Conservation (phyloP, 2,113 vertebrate species). For the Rhineura floridana region DNA sequence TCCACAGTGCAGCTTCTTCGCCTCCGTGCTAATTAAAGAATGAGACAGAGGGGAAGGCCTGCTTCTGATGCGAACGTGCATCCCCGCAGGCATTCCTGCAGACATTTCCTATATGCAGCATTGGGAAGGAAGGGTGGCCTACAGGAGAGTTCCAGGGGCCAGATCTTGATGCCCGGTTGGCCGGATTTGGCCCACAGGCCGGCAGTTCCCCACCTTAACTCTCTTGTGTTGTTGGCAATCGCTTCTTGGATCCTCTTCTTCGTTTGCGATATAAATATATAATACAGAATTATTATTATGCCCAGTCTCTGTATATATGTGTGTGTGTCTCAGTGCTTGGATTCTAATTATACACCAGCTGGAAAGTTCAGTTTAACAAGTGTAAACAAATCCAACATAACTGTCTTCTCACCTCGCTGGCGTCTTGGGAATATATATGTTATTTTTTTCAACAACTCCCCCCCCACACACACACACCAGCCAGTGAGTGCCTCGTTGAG, state of each 20-base stretch:
- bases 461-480: neutral
- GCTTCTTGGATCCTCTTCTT: neutral
- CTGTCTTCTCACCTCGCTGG: neutral
- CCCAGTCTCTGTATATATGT: neutral
- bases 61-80: too few relatives aligned
- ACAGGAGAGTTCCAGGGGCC: neutral
- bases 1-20: too few relatives aligned
- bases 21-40: too few relatives aligned
- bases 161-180: neutral
- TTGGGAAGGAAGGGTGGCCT: neutral
- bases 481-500: neutral
- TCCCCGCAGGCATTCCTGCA: too few relatives aligned
- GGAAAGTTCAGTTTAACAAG: slow-evolving; percentile 22
- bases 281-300: slow-evolving; percentile 21
- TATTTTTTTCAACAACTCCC: too few relatives aligned
- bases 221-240: rapidly evolving
- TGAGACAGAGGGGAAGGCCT: too few relatives aligned
- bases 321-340: neutral
- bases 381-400: slow-evolving; percentile 17
- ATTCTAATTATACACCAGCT: slow-evolving; percentile 33
- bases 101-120: too few relatives aligned
- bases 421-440: neutral
- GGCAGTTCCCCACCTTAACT: too few relatives aligned
- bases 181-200: neutral
- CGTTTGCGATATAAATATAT: neutral